Percentiles rank a stretch among this genome's conserved stretches.
Conservation (phyloP, 2,888 invertebrate species). For the Ophion ventricosus region DNA sequence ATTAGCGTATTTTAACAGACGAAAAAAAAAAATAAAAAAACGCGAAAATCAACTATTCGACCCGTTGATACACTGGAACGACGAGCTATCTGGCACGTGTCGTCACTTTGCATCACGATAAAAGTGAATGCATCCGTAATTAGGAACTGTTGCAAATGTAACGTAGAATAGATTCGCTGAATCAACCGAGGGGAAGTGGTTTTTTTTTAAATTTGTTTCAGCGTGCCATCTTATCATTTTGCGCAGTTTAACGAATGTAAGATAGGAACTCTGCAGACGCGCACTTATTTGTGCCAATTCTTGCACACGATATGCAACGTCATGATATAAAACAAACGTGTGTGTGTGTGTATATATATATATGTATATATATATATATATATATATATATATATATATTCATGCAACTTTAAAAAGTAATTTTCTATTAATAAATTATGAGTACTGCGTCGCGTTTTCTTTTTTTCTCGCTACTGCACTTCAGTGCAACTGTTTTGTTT, state of each 20-base stretch:
- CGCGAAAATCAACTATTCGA: too few relatives aligned
- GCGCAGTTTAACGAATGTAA: slow-evolving; percentile 47
- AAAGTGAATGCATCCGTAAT: background rate
- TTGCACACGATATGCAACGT: slow-evolving; percentile 20
- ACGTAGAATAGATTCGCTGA: background rate
- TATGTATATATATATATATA: background rate
- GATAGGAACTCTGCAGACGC: slow-evolving; percentile 28
- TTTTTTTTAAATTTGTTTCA: slow-evolving; percentile 19
- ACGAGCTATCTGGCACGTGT: too few relatives aligned
- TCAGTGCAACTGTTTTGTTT: background rate
- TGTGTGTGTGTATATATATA: background rate
- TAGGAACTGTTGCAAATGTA: background rate
- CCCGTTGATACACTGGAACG: too few relatives aligned
- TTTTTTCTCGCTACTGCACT: slow-evolving; percentile 25
- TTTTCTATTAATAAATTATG: slow-evolving; percentile 61
- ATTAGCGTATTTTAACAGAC: too few relatives aligned
- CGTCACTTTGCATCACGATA: background rate
- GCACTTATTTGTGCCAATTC: slow-evolving; percentile 31
- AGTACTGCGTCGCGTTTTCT: slow-evolving; percentile 39
- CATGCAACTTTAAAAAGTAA: slow-evolving; percentile 20
- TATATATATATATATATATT: background rate
- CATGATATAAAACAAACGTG: slow-evolving; percentile 51
- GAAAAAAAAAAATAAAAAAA: too few relatives aligned
- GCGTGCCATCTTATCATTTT: slow-evolving; percentile 44
- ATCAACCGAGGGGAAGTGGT: slow-evolving; percentile 16